Evolutionary conservation across 1,140 invertebrate genomes (phyloP), one percentile per base, ranked within the genome.

Genomic region (Drosophila novamexicana): DNA sequence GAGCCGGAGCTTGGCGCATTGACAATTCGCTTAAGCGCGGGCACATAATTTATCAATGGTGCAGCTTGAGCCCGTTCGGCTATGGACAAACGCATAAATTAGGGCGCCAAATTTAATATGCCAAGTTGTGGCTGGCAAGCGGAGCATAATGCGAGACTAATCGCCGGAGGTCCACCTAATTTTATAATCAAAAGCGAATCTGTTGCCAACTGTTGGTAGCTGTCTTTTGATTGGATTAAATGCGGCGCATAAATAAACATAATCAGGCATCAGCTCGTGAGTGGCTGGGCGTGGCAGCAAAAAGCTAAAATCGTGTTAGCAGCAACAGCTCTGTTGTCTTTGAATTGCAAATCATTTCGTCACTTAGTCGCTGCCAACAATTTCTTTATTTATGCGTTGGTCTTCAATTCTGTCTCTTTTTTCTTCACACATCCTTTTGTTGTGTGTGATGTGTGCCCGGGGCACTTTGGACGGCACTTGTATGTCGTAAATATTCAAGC

Each of bases 161-260:
- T 86, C 81, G 79, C 63, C 58, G 79, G 54, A 34, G 10, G 81
- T 59, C 67, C 40, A 88, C 68, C 71, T 77, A 79, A 86, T 79
- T 86, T 82, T 74, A 79, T 78, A 83, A 83, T 86, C 76, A 83
- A 74, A 74, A 47, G 65, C 53, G 68, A 72, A 71, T 63, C 50
- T 53, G 53, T 10, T 44, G 67, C 40, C 56, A 64, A 56, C 65
- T 36, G 56, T 14, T 14, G 57, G 59, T 66, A 59, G 70, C 4
- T 61, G 69, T 50, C 66, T 66, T 73, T 88, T 86, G 83, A 86
- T 88, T 86, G 83, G 83, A 88, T 86, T 88, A 86, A 88, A 74
- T 88, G 76, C 63, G 42, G 57, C 81, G 83, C 83, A 86, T 86
- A 88, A 88, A 88, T 86, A 86, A 86, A 88, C 79, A 88, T 86